phyloP scores from a whole-genome alignment of 2,797 vertebrate species.

The Notolepis coatsorum region DNA sequence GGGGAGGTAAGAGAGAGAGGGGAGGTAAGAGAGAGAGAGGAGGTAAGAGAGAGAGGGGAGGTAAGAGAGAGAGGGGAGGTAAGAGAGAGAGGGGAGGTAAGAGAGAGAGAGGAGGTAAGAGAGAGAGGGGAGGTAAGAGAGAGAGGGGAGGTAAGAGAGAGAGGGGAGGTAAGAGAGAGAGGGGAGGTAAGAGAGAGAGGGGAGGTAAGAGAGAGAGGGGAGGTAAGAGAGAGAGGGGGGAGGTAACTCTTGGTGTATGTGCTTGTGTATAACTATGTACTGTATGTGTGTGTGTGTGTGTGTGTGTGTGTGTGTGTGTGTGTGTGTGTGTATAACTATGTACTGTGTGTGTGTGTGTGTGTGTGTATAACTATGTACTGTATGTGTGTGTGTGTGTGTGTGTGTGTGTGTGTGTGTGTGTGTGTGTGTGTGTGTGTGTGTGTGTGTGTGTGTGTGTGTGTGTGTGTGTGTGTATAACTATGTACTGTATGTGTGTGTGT shows the following conservation, averaged over 20 bases:
- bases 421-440: slow-evolving; percentile 32
- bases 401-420: slow-evolving; percentile 19
- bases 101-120: too few species aligned
- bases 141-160: too few species aligned
- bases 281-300: too few species aligned
- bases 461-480: slow-evolving; percentile 16
- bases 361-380: background rate
- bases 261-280: too few species aligned
- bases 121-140: too few species aligned
- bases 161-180: too few species aligned
- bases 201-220: too few species aligned
- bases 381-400: background rate
- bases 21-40: background rate
- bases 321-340: too few species aligned
- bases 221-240: too few species aligned
- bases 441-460: background rate
- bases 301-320: too few species aligned
- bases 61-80: slow-evolving; percentile 11
- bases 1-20: background rate
- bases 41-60: background rate
- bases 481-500: background rate
- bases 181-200: too few species aligned
- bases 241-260: too few species aligned
- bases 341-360: background rate
- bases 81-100: background rate